Conservation (phyloP, 1,140 invertebrate genomes). For the Drosophila auraria region DNA sequence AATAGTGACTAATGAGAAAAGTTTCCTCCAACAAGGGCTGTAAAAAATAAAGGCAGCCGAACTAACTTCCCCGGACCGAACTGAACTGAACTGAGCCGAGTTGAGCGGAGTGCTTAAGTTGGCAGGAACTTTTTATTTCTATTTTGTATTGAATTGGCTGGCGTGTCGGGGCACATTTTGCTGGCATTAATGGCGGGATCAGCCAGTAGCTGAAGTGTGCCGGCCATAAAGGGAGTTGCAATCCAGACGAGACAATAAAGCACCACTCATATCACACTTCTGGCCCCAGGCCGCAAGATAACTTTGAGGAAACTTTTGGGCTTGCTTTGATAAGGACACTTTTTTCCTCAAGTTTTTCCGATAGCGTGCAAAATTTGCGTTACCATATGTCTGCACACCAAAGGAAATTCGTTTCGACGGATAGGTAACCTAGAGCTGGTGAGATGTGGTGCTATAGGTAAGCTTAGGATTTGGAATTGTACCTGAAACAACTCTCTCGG, state of each 20-base stretch:
- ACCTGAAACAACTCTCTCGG: background rate
- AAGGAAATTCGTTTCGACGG: background rate
- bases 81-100: constrained; percentile 14
- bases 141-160: constrained; percentile 38
- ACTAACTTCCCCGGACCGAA: constrained; percentile 20
- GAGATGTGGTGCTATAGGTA: background rate
- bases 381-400: background rate
- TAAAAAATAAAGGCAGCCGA: constrained; percentile 56
- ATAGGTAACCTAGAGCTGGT: background rate
- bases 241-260: constrained; percentile 52
- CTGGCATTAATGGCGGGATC: constrained; percentile 41
- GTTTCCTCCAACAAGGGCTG: constrained; percentile 58
- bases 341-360: constrained; percentile 53
- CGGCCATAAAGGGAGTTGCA: constrained; percentile 60
- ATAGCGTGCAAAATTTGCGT: constrained; percentile 42
- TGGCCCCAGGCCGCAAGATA: constrained; percentile 14
- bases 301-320: constrained; percentile 61
- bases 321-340: constrained; percentile 67
- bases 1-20: constrained; percentile 83
- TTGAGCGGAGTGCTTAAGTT: constrained; percentile 48
- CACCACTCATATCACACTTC: constrained; percentile 39
- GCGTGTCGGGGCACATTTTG: constrained; percentile 50
- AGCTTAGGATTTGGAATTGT: background rate
- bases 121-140: constrained; percentile 33
- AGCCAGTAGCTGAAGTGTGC: constrained; percentile 34